Evolutionary conservation across 2,797 vertebrate species (phyloP).

Genomic region (Poeciliopsis paucimaculata): DNA sequence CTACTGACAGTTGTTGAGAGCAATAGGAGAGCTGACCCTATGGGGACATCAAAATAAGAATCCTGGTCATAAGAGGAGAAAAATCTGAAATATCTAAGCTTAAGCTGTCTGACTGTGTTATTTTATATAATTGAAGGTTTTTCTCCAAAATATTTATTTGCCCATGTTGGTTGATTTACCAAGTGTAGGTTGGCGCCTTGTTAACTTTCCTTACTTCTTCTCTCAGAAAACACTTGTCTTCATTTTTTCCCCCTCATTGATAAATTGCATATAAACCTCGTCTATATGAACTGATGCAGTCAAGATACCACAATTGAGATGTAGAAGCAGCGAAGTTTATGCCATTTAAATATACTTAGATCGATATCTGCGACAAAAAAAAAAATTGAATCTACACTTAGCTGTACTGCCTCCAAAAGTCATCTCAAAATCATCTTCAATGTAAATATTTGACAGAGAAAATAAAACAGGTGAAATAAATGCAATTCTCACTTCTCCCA

Average conservation of each 20-base stretch:
- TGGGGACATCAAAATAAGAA: neutral
- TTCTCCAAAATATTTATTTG: neutral
- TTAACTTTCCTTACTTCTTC: neutral
- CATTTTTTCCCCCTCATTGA: neutral
- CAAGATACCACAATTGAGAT: neutral
- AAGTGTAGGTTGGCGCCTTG: neutral
- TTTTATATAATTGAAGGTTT: neutral
- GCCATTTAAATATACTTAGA: neutral
- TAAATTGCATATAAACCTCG: neutral
- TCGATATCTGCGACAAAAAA: neutral
- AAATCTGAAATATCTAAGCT: neutral
- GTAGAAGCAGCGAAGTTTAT: neutral
- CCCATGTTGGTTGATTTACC: neutral
- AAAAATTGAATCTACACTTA: conserved; percentile 13
- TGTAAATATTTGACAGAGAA: conserved; percentile 79
- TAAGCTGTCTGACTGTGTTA: neutral
- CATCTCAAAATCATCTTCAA: conserved; percentile 84
- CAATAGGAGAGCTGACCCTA: neutral
- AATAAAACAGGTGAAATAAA: conserved; percentile 78
- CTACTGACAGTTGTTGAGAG: neutral
- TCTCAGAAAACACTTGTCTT: neutral
- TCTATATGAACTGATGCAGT: neutral
- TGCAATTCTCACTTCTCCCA: conserved; percentile 86
- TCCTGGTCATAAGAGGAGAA: neutral
- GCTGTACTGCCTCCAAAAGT: conserved; percentile 80